Percentiles rank a stretch among this genome's conserved stretches.
These are phyloP conservation scores for Tyto alba DNA, from an alignment of 2,113 vertebrate genomes.

Conservation along the genomic window DNA sequence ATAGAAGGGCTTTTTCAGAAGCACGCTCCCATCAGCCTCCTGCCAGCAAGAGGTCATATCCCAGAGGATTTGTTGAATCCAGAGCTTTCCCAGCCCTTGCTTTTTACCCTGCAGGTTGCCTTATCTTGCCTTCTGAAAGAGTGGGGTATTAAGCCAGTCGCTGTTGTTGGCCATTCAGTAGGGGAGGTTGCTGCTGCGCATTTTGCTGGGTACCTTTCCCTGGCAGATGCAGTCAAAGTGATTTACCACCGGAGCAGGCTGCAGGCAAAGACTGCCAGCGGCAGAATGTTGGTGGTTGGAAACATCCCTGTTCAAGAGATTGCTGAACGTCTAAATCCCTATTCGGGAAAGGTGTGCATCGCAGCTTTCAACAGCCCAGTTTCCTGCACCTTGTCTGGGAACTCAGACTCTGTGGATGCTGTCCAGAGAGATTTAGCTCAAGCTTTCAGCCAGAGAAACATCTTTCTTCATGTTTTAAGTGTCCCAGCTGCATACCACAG, in stretches of 20 bases:
- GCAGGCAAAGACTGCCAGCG: constrained; percentile 72
- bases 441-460: constrained; percentile 58
- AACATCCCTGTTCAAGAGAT: constrained; percentile 76
- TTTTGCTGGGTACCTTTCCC: constrained; percentile 80
- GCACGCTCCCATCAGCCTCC: constrained; percentile 56
- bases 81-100: constrained; percentile 75
- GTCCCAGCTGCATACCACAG: constrained; percentile 83
- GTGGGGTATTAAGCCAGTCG: constrained; percentile 78
- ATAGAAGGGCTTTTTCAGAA: constrained; percentile 71
- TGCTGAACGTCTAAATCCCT: constrained; percentile 48
- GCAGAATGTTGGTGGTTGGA: constrained; percentile 82
- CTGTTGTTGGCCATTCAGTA: constrained; percentile 77
- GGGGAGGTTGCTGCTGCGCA: constrained; percentile 85
- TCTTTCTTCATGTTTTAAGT: constrained; percentile 76
- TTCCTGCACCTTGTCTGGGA: constrained; percentile 84
- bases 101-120: constrained; percentile 82
- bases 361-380: constrained; percentile 84
- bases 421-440: constrained; percentile 65
- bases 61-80: constrained; percentile 63
- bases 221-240: constrained; percentile 82
- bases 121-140: constrained; percentile 72
- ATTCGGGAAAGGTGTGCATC: constrained; percentile 71
- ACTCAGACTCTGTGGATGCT: constrained; percentile 62
- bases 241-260: constrained; percentile 77
- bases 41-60: constrained; percentile 46